These are phyloP conservation scores for Morone saxatilis DNA, from an alignment of 2,113 vertebrate genomes.

Conservation along the genomic window DNA sequence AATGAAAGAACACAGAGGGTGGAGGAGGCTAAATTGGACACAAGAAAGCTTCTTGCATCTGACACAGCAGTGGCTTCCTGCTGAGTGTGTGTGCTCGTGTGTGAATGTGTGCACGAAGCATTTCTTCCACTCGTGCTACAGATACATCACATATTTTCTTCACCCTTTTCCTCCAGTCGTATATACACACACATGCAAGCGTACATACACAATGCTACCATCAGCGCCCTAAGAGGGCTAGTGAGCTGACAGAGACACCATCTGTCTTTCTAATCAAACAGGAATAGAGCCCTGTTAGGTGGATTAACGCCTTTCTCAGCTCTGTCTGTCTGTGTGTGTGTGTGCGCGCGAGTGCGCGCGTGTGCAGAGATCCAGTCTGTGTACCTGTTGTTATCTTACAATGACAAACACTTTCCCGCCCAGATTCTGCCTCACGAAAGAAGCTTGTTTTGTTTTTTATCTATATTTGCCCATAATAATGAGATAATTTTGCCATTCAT, in stretches of 20 bases:
- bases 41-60: constrained; percentile 56
- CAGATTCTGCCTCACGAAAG: constrained; percentile 20
- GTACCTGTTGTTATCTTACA: constrained; percentile 56
- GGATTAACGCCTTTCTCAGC: constrained; percentile 45
- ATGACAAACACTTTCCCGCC: background rate
- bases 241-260: constrained; percentile 61
- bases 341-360: background rate
- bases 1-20: constrained; percentile 43
- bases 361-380: background rate
- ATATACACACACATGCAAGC: background rate
- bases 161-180: constrained; percentile 11
- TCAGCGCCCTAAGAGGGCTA: constrained; percentile 51
- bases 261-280: constrained; percentile 74
- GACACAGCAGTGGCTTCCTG: constrained; percentile 57
- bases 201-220: constrained; percentile 22
- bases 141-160: constrained; percentile 16
- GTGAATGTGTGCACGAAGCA: constrained; percentile 15
- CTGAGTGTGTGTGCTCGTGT: constrained; percentile 26
- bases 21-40: constrained; percentile 66
- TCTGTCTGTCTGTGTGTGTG: background rate
- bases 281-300: constrained; percentile 44
- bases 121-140: constrained; percentile 8
- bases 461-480: background rate
- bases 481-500: constrained; percentile 23
- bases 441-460: constrained; percentile 11